Percentiles rank a stretch among this genome's conserved stretches.
phyloP scores from a whole-genome alignment of 1,140 invertebrate genomes.

The Saccostrea cuccullata region DNA sequence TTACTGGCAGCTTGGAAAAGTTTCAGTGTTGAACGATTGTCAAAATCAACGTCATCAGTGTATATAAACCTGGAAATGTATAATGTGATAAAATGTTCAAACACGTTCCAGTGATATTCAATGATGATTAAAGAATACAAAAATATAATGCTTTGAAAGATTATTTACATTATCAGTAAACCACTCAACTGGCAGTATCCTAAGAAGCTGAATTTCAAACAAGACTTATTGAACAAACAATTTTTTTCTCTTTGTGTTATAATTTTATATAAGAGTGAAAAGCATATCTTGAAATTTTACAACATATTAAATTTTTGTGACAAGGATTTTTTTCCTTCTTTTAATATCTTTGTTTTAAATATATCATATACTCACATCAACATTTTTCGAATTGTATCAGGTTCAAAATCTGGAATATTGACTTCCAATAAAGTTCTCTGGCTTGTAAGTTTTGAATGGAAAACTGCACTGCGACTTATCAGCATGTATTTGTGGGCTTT shows the following conservation, averaged over 20 bases:
- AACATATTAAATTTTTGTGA: no score
- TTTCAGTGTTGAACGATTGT: not conserved
- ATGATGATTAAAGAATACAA: no score
- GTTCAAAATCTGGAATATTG: constrained; percentile 89
- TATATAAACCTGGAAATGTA: constrained; percentile 49
- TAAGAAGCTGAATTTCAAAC: no score
- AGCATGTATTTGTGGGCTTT: constrained; percentile 59
- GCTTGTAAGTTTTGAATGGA: constrained; percentile 73
- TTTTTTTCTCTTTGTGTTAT: no score
- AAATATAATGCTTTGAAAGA: no score
- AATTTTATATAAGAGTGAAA: no score
- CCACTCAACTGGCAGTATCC: no score
- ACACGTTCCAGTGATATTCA: not conserved
- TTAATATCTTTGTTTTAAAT: no score
- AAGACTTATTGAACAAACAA: no score
- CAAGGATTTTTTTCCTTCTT: no score
- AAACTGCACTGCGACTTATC: constrained; percentile 59
- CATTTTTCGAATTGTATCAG: constrained; percentile 80
- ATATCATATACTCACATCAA: constrained; percentile 79
- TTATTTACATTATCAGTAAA: no score
- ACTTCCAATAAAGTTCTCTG: constrained; percentile 84
- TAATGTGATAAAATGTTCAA: not conserved
- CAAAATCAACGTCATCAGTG: constrained; percentile 46
- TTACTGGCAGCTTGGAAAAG: constrained; percentile 38
- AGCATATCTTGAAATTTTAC: no score